Base-by-base conservation (phyloP, 2,888 invertebrate genomes). In the Mechanitis messenoides region DNA sequence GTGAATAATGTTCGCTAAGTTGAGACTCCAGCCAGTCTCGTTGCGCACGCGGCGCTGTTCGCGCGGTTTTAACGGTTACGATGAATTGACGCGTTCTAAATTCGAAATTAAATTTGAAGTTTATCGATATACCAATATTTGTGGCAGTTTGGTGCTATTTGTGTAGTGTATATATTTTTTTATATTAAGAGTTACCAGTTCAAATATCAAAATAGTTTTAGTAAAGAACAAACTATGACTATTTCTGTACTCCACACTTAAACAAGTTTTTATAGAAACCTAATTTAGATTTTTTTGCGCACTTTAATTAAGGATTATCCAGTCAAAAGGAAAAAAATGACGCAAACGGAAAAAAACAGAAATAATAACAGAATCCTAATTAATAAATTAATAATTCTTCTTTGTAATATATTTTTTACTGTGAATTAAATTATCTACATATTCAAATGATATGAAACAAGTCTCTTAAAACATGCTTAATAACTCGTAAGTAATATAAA, bases 1-100 rank as follows among this genome's bases (percentile, higher is more conserved):
- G 76, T 81, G 79, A 79, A 74, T 79, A 78, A 83, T 79, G 80
- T 72, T 70, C 68, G 62, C 65, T 67, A 64, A 71, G 87, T 80
- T 67, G 65, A 71, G 87, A 80, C 88, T 88, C 88, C 88, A 79
- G 81, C 72, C 84, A 88, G 89, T 89, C 89, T 89, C 80, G 85
- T 74, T 76, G 86, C 87, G 86, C 85, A 76, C 69, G 84, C 85
- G 85, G 77, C 81, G 84, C 81, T 77, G 81, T 74, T 74, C 77
- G 77, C 77, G 80, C 76, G 74, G 77, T 74, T 74, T 68, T 55
- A 55, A 54, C 63, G 72, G 66, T 77, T 81, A 3, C 31, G 31
- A 74, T 77, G 81, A 76, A 75, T 74, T 69, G 68, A 66, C 79
- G 79, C 80, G 77, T 79, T 73, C 75, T 73, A 77, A 73, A 78